A percentile compares a stretch with the other conserved stretches of the same genome.
Evolutionary conservation across 1,140 invertebrate species (phyloP).

Genomic region (Trachymyrmex septentrionalis): DNA sequence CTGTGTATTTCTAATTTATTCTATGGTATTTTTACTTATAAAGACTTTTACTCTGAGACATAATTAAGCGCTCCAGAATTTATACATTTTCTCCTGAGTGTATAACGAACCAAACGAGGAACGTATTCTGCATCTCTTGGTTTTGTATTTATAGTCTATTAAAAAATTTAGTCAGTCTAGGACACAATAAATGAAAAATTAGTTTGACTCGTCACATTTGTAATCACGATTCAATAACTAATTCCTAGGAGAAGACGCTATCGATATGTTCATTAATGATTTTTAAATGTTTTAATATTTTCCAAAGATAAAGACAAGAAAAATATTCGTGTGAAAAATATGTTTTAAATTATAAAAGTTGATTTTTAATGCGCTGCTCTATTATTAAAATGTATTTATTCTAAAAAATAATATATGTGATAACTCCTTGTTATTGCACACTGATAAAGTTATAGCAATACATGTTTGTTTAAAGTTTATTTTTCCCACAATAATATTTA

Average conservation of each 20-base stretch:
- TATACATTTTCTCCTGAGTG: background rate
- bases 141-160: background rate
- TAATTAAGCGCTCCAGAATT: constrained; percentile 13
- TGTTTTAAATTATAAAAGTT: background rate
- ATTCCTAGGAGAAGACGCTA: background rate
- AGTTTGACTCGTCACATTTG: background rate
- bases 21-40: constrained; percentile 12
- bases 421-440: background rate
- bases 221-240: background rate
- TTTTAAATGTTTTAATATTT: background rate
- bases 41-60: background rate
- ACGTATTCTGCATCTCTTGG: background rate
- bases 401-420: background rate
- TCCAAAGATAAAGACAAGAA: background rate
- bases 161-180: background rate
- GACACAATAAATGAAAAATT: background rate
- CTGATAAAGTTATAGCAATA: background rate
- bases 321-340: background rate
- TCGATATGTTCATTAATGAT: background rate
- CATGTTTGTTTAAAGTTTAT: background rate
- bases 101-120: constrained; percentile 10
- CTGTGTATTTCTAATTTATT: background rate
- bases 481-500: background rate
- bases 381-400: background rate
- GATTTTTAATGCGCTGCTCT: background rate